phyloP scores from a whole-genome alignment of 1,140 invertebrate genomes.

The Wasmannia auropunctata region DNA sequence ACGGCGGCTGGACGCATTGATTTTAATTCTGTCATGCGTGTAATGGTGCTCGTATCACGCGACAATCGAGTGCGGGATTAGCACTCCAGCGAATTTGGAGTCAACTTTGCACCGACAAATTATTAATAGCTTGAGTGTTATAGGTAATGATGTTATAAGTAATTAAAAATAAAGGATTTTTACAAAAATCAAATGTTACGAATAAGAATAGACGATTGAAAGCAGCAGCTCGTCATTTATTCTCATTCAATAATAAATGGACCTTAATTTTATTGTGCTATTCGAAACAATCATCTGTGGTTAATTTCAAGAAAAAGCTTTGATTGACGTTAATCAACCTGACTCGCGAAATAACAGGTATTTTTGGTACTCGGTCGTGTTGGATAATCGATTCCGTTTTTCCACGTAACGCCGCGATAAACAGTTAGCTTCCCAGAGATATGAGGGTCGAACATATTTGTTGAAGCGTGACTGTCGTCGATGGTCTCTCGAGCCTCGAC shows the following conservation, averaged over 20 bases:
- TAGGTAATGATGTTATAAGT: too few species aligned
- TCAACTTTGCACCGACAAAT: background rate
- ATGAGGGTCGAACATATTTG: constrained; percentile 35
- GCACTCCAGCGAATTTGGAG: background rate
- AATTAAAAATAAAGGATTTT: background rate
- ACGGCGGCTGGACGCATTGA: constrained; percentile 21
- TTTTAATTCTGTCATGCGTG: constrained; percentile 18
- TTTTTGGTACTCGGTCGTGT: background rate
- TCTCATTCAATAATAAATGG: background rate
- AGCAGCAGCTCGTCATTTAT: background rate
- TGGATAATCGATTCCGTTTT: background rate
- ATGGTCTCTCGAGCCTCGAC: constrained; percentile 14
- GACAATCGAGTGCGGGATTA: constrained; percentile 9
- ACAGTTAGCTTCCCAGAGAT: constrained; percentile 56
- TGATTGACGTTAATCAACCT: background rate
- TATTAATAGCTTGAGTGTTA: background rate
- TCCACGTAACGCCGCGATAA: constrained; percentile 5
- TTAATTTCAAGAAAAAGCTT: background rate
- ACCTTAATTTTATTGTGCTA: background rate
- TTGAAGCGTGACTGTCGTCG: constrained; percentile 45
- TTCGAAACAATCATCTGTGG: background rate
- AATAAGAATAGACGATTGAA: background rate
- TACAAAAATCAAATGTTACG: background rate
- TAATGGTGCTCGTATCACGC: background rate
- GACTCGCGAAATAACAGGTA: background rate